These are phyloP conservation scores for Netelia inedita DNA, from an alignment of 2,888 invertebrate species.

Conservation along the genomic window DNA sequence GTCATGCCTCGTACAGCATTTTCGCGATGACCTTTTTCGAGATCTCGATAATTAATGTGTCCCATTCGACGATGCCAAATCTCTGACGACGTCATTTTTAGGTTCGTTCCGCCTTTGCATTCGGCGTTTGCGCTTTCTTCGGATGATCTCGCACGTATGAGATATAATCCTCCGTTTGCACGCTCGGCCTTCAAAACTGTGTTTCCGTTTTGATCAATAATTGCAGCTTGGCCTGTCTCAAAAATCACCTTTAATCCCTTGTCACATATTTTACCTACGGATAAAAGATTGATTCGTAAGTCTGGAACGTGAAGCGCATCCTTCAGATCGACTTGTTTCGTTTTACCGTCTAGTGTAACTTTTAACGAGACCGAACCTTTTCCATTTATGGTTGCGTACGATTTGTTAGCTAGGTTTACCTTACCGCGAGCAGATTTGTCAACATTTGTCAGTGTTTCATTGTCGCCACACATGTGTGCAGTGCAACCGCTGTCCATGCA, in stretches of 20 bases:
- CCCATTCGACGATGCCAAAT: no score
- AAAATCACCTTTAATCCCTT: constrained; percentile 27
- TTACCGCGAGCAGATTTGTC: background rate
- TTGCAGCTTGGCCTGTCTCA: constrained; percentile 19
- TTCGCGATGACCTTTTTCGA: no score
- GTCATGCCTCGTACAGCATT: no score
- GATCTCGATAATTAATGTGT: no score
- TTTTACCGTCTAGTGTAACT: background rate
- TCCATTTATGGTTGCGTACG: background rate
- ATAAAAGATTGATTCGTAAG: constrained; percentile 53
- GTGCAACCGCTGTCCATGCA: background rate
- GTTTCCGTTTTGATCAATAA: constrained; percentile 26
- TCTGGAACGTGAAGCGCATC: constrained; percentile 33
- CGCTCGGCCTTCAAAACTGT: no score
- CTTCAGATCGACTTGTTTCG: constrained; percentile 12
- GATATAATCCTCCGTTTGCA: background rate
- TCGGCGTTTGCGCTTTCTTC: no score
- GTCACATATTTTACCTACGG: constrained; percentile 57
- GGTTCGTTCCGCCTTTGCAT: no score
- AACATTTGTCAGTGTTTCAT: background rate
- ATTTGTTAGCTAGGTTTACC: background rate
- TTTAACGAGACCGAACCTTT: background rate
- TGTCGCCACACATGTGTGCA: background rate
- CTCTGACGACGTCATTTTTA: no score
- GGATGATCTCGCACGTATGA: no score